Conservation (phyloP, 2,113 vertebrate species). For the Rynchops niger region DNA sequence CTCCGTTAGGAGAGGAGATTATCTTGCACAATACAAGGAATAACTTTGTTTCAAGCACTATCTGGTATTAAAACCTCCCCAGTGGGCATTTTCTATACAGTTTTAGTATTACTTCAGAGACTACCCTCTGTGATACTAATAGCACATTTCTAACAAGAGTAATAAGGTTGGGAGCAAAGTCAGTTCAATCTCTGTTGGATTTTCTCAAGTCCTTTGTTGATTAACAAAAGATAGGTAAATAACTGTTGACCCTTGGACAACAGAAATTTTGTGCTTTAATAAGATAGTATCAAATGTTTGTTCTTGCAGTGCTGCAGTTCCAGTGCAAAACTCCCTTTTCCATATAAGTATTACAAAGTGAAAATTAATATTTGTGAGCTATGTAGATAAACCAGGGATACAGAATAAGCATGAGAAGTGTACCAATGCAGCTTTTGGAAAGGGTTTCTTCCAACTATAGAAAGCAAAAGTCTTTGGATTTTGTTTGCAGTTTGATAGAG, state of each 20-base stretch:
- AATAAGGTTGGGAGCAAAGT: background rate
- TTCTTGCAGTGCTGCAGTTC: background rate
- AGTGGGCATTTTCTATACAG: background rate
- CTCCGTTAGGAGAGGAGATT: accelerated
- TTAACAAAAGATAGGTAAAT: background rate
- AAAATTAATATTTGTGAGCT: background rate
- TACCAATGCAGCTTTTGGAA: background rate
- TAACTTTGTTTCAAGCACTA: background rate
- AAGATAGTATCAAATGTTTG: background rate
- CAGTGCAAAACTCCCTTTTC: background rate
- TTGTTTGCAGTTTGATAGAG: background rate
- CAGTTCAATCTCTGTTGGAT: background rate
- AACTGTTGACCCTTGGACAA: background rate
- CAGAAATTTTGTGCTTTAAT: background rate
- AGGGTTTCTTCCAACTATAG: background rate
- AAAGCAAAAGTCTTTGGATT: background rate
- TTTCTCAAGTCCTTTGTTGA: background rate
- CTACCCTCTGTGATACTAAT: background rate
- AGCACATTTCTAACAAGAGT: background rate
- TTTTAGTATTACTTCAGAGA: background rate
- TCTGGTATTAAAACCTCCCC: background rate
- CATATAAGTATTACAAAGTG: background rate
- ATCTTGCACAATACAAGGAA: background rate
- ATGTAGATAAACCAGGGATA: background rate
- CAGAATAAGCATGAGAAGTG: background rate